These are phyloP conservation scores for Odontamblyopus rebecca DNA, from an alignment of 2,797 vertebrate genomes.

Conservation along the genomic window DNA sequence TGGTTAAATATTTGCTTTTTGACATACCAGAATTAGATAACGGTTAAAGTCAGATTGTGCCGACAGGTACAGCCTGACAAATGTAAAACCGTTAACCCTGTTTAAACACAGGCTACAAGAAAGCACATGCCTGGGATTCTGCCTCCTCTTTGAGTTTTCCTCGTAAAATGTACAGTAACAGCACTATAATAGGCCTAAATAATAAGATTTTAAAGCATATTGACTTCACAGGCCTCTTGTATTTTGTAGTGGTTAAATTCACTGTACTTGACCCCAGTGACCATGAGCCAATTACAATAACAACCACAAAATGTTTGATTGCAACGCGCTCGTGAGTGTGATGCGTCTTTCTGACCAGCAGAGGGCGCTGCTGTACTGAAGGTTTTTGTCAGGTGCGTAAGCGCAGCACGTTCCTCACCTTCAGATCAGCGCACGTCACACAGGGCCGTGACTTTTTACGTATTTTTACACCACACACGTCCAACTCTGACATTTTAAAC, in stretches of 20 bases:
- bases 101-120: too few relatives aligned
- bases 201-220: too few relatives aligned
- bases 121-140: not conserved
- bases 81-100: too few relatives aligned
- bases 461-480: not conserved
- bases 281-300: not conserved
- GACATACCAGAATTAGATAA: not conserved
- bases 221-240: not conserved
- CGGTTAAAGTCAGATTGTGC: too few relatives aligned
- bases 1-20: not conserved
- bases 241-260: not conserved
- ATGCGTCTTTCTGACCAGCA: constrained; percentile 43
- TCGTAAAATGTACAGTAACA: not conserved
- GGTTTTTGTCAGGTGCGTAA: not conserved
- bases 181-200: too few relatives aligned
- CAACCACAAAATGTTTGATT: too few relatives aligned
- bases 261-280: not conserved
- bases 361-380: constrained; percentile 56
- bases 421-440: not conserved
- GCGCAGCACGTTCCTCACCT: not conserved
- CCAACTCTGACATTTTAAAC: too few relatives aligned
- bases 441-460: not conserved
- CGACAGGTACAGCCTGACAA: too few relatives aligned
- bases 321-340: constrained; percentile 15
- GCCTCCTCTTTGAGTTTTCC: not conserved